These are phyloP conservation scores for Anguilla rostrata DNA, from an alignment of 2,113 vertebrate genomes.

Conservation along the genomic window DNA sequence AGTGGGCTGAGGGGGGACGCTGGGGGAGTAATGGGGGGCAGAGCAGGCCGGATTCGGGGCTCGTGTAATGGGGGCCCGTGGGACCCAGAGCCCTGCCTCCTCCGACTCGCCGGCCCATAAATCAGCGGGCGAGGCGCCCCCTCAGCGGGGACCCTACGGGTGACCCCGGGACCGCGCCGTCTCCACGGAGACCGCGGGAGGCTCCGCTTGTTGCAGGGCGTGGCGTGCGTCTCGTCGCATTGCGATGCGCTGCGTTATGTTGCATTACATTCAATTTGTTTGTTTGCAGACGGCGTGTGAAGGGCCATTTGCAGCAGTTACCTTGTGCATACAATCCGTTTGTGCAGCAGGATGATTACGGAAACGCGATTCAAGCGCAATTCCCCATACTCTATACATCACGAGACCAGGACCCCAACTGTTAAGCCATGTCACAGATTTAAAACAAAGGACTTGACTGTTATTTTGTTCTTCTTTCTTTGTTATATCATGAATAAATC, in stretches of 20 bases:
- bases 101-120: neutral
- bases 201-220: neutral
- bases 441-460: too few relatives aligned
- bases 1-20: neutral
- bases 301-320: neutral
- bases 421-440: neutral
- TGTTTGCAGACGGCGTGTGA: neutral
- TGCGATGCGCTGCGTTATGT: neutral
- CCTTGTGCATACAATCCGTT: neutral
- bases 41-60: neutral
- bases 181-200: neutral
- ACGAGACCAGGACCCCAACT: neutral
- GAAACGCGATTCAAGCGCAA: neutral
- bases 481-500: neutral
- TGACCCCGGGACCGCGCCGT: neutral
- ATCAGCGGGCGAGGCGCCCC: neutral
- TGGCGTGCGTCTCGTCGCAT: neutral
- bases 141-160: neutral
- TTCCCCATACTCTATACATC: neutral
- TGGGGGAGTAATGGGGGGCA: neutral
- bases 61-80: neutral
- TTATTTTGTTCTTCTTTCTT: too few relatives aligned
- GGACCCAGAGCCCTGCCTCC: neutral
- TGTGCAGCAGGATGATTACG: neutral
- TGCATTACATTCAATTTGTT: neutral